phyloP scores from a whole-genome alignment of 2,888 invertebrate species.

The Mongoloraphidia duomilia region DNA sequence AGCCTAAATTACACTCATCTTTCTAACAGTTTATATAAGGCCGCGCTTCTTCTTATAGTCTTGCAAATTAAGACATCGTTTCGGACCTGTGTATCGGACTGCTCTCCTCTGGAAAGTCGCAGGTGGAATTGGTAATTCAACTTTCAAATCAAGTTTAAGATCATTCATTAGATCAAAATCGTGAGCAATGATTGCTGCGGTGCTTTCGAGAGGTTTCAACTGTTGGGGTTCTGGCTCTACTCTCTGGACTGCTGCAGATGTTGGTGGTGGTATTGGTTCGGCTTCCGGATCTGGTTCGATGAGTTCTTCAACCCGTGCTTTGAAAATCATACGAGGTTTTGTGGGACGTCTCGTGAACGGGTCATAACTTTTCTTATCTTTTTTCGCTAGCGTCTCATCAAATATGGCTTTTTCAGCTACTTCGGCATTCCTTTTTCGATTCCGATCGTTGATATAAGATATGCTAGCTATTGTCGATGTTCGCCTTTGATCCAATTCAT shows the following conservation, averaged over 20 bases:
- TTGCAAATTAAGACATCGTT: constrained; percentile 73
- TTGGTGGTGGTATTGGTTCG: constrained; percentile 22
- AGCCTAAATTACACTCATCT: too few relatives aligned
- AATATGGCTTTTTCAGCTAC: constrained; percentile 90
- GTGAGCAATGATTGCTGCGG: constrained; percentile 39
- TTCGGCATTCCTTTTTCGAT: constrained; percentile 81
- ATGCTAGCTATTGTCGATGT: constrained; percentile 89
- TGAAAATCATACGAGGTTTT: constrained; percentile 77
- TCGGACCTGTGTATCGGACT: constrained; percentile 67
- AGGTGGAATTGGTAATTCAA: constrained; percentile 51
- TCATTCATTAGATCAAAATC: constrained; percentile 96
- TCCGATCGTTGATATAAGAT: constrained; percentile 91
- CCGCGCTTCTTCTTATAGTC: constrained; percentile 90
- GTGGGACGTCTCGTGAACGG: constrained; percentile 84
- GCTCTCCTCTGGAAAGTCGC: constrained; percentile 57
- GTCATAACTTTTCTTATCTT: constrained; percentile 49
- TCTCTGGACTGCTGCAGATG: constrained; percentile 25
- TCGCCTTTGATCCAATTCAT: constrained; percentile 76
- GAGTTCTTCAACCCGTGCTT: constrained; percentile 33
- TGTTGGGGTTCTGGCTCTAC: constrained; percentile 26
- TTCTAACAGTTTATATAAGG: constrained; percentile 45
- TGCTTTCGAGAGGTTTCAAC: constrained; percentile 14
- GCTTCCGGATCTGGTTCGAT: constrained; percentile 13
- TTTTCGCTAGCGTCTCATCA: constrained; percentile 40
- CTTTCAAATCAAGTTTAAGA: constrained; percentile 66